Percentiles rank a stretch among this genome's conserved stretches.
These are phyloP conservation scores for Callorhinus ursinus DNA, from an alignment of 2,113 vertebrate species.

Conservation along the genomic window DNA sequence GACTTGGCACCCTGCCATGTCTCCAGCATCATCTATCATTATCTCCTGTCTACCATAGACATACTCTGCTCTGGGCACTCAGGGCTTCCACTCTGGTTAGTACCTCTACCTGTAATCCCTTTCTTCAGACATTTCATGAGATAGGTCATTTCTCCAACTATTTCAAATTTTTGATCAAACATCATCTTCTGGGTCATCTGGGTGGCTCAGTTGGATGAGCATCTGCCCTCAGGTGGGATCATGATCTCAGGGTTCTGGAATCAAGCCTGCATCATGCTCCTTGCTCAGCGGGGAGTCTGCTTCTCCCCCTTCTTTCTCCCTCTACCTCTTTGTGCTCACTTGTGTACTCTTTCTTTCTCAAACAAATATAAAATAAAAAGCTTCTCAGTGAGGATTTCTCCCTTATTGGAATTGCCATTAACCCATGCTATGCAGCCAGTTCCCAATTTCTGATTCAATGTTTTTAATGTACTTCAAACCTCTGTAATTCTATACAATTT, in stretches of 20 bases:
- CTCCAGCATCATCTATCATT: neutral
- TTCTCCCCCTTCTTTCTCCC: too few relatives aligned
- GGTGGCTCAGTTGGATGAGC: too few relatives aligned
- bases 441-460: neutral
- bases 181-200: neutral
- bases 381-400: neutral
- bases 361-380: too few relatives aligned
- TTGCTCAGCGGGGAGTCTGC: too few relatives aligned
- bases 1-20: too few relatives aligned
- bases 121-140: neutral
- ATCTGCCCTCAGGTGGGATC: too few relatives aligned
- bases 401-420: neutral
- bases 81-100: neutral
- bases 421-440: rapidly evolving
- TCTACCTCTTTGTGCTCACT: too few relatives aligned
- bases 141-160: neutral
- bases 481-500: neutral
- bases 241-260: too few relatives aligned
- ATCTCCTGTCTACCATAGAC: rapidly evolving
- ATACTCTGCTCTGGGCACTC: neutral
- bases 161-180: neutral
- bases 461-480: neutral
- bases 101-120: neutral
- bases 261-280: too few relatives aligned
- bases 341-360: too few relatives aligned